Base-by-base conservation (phyloP, 2,888 invertebrate species). In the Phragmatobia fuliginosa region DNA sequence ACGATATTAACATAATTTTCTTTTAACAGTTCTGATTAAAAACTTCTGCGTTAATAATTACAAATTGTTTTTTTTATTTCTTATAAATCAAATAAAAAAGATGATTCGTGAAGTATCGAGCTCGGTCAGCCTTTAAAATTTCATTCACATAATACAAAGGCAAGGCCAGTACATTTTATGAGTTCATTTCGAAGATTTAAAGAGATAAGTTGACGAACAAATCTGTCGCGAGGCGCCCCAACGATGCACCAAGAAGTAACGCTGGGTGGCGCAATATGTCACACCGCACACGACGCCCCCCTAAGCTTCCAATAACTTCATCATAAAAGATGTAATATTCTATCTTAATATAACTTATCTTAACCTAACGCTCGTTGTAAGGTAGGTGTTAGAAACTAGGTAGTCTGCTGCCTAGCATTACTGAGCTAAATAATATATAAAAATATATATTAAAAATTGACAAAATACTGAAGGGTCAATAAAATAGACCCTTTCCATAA, bases 141-240 rank as follows among this genome's bases (percentile, higher is more conserved):
- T 31, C 58, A 1, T 16, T 21, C 38, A 41, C 58, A 66, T 66
- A 14, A 56, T 59, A 33, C 33, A 32, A 33, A 38, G 41, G 66
- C 28, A 25, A 58, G 58, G 36, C 28, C 36, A 7, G 38, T 11
- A 32, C 31, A 41, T 66, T 66, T 66, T 59, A 59, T 59, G 66
- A 66, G 59, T 59, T 58, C 59, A 59, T 66, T 41, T 38, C 21
- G n/a, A 31, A 66, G 59, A 59, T 66, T 66, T 66, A 58, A 31
- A 61, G 67, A 52, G 61, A 61, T 61, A 67, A 32, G 45, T 60
- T 28, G 58, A 45, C n/a, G 33, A 60, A 49, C 52, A 45, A 61
- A 32, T 59, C 49, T 33, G 60, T 56, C 36, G 36, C 25, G 56
- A 31, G n/a, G 56, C 52, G 56, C 33, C 33, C 63, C 63, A 64